Base-by-base conservation (phyloP, 2,113 vertebrate species). In the Hystrix cristata region DNA sequence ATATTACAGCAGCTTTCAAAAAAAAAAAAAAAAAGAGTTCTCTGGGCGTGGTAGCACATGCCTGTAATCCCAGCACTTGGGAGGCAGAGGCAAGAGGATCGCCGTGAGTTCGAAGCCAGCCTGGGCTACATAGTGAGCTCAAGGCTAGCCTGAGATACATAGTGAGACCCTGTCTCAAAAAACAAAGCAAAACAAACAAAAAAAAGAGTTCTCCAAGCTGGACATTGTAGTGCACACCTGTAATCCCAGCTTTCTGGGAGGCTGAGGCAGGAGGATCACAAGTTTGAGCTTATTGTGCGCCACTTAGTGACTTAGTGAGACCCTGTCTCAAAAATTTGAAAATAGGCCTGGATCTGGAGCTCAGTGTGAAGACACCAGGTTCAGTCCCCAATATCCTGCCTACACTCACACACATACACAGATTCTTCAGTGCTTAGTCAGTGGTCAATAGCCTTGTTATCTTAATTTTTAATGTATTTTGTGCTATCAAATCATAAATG, bases 401-500 rank as follows among this genome's bases (percentile, higher is more conserved):
- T 38, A 16, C 31, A n/a, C 65, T 34, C 15, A 18, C 31, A 38
- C 67, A 69, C 65, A 31, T 3, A n/a, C 34, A 21, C 27, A 29
- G 3, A 3, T 74, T 76, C 21, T 27, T 87, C 43, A 2, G n/a
- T 65, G 46, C 19, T 53, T 78, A 69, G 53, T 95, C 38, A 91
- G 4, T 76, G 90, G 62, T 78, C 59, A 81, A 0, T 92, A 51
- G 57, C 80, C 67, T 92, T 84, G 0, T 79, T 93, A 4, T 94
- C 64, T 82, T 95, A 87, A 15, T 76, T 82, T 97, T 90, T 64
- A 79, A 43, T 64, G 14, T 80, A n/a, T 85, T 96, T 96, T 93
- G 11, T 95, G 46, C 31, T 6, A 34, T 83, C 29, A 93, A 27
- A 62, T 94, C 34, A 94, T 69, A 74, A 71, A 48, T 78, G 43